Evolutionary conservation across 2,113 vertebrate genomes (phyloP), one percentile per base, ranked within the genome.

Genomic region (Rhabdornis inornatus): DNA sequence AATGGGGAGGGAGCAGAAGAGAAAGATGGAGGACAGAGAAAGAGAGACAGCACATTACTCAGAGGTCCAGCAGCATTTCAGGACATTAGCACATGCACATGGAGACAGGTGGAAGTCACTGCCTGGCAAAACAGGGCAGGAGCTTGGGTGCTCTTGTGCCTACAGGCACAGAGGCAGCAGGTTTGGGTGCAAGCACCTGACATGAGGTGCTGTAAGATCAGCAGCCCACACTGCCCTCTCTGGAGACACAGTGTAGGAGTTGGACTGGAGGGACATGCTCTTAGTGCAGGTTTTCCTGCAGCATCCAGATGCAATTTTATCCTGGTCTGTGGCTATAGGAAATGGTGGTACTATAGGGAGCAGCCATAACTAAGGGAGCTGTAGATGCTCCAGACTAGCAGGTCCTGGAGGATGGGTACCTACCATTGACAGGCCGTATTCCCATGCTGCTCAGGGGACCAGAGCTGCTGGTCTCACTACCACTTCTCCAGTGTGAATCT

Each of bases 351-450:
- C 45, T 65, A 24, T 0, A 30, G 44, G 18, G 30, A 86, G 18
- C 30, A 80, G 37, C 15, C 61, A 39, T 1, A 30, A 64, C 15
- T 20, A 25, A 47, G 56, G 33, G 22, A 80, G 19, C 21, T 57
- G 23, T 47, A 83, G 65, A 35, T 16, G 12, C 14, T 84, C 31
- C 63, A 78, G 31, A 40, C 28, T 12, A 61, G n/a, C 35, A 42
- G 1, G 1, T 37, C 17, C 39, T 69, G 47, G 45, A 19, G 11
- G 30, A 52, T 61, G 69, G 53, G 79, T 60, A 96, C 97, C 95
- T 98, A 99, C 99, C 99, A 35, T 99, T 98, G 45, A 98, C 97
- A 5, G 98, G 95, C n/a, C 98, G 98, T 83, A 97, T 85, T 66
- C 97, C 95, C 33, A 97, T 59, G 82, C 91, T 95, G 68, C 60